Percentiles rank a stretch among this genome's conserved stretches.
Evolutionary conservation across 2,113 vertebrate genomes (phyloP).

Genomic region (Gorilla gorilla): DNA sequence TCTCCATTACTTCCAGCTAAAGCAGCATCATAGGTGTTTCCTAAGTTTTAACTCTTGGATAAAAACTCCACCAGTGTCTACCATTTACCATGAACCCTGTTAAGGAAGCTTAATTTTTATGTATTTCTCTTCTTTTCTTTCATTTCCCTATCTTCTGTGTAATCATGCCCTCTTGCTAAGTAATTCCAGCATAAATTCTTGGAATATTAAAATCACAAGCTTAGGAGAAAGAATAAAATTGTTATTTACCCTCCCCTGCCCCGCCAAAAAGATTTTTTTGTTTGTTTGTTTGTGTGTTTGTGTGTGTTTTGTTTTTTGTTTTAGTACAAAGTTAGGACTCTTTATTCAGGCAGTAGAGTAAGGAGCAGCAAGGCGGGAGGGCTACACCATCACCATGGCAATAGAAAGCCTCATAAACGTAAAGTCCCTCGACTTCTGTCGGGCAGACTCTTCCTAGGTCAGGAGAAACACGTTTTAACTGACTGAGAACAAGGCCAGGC

Average conservation of each 20-base stretch:
- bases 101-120: slow-evolving; percentile 27
- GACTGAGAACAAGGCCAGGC: background rate
- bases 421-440: background rate
- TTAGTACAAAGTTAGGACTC: background rate
- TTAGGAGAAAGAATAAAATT: slow-evolving; percentile 22
- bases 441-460: background rate
- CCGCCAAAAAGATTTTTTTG: too few relatives aligned
- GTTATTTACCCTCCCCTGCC: background rate
- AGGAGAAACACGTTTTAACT: background rate
- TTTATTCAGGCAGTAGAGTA: slow-evolving; percentile 59
- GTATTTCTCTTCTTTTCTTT: background rate
- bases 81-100: background rate
- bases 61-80: background rate
- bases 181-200: slow-evolving; percentile 46
- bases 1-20: slow-evolving; percentile 52
- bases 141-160: background rate
- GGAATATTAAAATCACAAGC: slow-evolving; percentile 32
- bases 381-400: background rate
- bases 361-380: slow-evolving; percentile 32
- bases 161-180: background rate
- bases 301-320: too few relatives aligned
- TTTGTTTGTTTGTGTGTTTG: too few relatives aligned
- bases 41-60: slow-evolving; percentile 37
- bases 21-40: background rate
- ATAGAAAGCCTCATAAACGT: background rate